Base-by-base conservation (phyloP, 37 sponge, comb jelly and placozoan species). In the Petrosia ficiformis region DNA sequence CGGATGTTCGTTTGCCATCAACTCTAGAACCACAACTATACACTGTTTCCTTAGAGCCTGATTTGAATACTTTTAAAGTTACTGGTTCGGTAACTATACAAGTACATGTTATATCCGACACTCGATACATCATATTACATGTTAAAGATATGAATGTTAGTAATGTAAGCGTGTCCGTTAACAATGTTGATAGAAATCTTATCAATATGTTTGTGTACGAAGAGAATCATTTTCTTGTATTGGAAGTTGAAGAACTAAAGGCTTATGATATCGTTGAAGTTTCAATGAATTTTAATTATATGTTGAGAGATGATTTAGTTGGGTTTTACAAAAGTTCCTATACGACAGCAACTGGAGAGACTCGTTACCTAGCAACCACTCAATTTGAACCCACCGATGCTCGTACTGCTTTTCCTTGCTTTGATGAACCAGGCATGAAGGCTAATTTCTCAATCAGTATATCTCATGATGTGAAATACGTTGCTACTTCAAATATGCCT, bases 381-480 rank as follows among this genome's bases (percentile, higher is more conserved):
- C 95, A 97, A 83, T 94, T 97, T 77, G 99, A 97, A 41, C 82
- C 99, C 8, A 95, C 95, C 11, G 85, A 84, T 78, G 99, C 99
- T n/a, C 71, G 99, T 8, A 78, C 40, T 57, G 99, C 99, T 26
- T 97, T 97, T 60, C 99, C 95, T 26, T 97, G 99, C 72, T 97
- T 97, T 70, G 99, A 97, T 57, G 99, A 97, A 70, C 99, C 99
- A 40, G 77, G 71, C 2, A 58, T 95, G 65, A 97, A 97, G 77
- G 95, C 99, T 24, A 86, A 78, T 48, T 97, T 97, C 74, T 79
- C 81, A 44, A 89, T 97, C 19, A 56, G 77, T 5, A 80, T 97
- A 40, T 82, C 81, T 0, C 86, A 89, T 38, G 75, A 71, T 37
- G 1, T 74, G n/a, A 42, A 34, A 2, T 68, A 80, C 34, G 82